Percentiles rank a stretch among this genome's conserved stretches.
phyloP scores from a whole-genome alignment of 2,888 invertebrate genomes.

The Heliconius cydno region DNA sequence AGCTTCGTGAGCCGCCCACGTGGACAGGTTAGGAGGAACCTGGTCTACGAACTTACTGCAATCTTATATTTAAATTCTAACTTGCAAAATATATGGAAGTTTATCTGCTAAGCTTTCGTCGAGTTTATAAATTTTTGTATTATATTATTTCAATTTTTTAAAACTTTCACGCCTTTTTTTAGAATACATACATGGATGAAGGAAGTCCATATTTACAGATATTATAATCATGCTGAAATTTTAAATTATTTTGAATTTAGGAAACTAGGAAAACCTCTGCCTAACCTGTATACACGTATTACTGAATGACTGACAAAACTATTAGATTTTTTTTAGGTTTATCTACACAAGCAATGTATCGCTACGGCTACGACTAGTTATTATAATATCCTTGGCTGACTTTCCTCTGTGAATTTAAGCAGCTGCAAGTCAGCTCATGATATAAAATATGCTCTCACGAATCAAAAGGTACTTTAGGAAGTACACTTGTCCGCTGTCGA shows the following conservation, averaged over 20 bases:
- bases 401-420: slow-evolving; percentile 42
- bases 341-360: background rate
- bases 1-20: slow-evolving; percentile 70
- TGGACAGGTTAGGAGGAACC: slow-evolving; percentile 63
- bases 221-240: no score
- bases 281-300: no score
- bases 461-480: slow-evolving; percentile 40
- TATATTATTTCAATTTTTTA: background rate
- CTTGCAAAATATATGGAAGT: background rate
- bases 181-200: background rate
- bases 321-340: background rate
- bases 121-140: background rate
- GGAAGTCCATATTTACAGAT: no score
- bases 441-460: slow-evolving; percentile 46
- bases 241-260: no score
- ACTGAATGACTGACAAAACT: no score
- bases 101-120: background rate
- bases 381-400: background rate
- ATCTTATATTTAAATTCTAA: slow-evolving; percentile 34
- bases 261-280: no score
- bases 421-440: slow-evolving; percentile 48
- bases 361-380: background rate
- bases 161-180: background rate
- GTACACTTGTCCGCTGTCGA: slow-evolving; percentile 15
- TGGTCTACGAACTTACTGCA: slow-evolving; percentile 45